These are phyloP conservation scores for Pycnonotus jocosus DNA, from an alignment of 2,113 vertebrate genomes.

Conservation along the genomic window DNA sequence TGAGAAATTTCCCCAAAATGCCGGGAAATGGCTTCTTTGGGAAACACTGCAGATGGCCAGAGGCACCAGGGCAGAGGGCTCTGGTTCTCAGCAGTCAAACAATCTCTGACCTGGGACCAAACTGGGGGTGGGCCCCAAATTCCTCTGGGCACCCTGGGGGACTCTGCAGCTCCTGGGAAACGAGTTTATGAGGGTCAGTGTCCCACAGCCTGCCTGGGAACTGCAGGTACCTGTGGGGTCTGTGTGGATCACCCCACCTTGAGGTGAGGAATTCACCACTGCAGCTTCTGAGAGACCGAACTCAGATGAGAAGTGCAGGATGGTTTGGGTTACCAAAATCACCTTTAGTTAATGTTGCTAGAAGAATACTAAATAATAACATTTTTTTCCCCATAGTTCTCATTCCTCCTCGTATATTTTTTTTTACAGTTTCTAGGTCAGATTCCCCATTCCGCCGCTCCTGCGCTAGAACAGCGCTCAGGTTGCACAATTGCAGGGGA, in stretches of 20 bases:
- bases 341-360: background rate
- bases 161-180: background rate
- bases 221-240: background rate
- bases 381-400: background rate
- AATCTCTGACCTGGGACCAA: background rate
- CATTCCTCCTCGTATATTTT: background rate
- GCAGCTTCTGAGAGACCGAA: background rate
- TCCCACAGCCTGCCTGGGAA: background rate
- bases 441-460: background rate
- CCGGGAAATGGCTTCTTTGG: background rate
- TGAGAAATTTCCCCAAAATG: background rate
- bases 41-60: background rate
- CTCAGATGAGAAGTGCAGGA: background rate
- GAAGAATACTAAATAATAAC: background rate
- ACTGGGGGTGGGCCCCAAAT: background rate
- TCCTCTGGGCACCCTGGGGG: background rate
- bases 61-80: background rate
- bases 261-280: background rate
- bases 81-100: background rate
- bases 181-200: fast-evolving
- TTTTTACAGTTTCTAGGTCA: conserved; percentile 30
- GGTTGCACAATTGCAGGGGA: background rate
- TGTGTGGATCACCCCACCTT: background rate
- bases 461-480: background rate
- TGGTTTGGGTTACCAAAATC: background rate